Evolutionary conservation across 2,113 vertebrate species (phyloP).

Genomic region (Mustela lutreola): DNA sequence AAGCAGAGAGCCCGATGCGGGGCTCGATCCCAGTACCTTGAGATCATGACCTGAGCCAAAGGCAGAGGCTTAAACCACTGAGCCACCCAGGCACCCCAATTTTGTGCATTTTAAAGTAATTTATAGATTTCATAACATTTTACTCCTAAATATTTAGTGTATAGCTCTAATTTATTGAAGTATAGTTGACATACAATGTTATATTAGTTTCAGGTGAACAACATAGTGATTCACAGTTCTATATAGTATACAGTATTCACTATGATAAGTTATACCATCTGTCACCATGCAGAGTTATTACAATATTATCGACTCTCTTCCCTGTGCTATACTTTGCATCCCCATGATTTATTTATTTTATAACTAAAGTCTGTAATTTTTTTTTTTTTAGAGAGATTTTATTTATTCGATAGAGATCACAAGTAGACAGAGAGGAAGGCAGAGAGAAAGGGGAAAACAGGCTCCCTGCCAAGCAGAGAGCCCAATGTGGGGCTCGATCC

Average conservation of each 20-base stretch:
- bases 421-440: too few relatives aligned
- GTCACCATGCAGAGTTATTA: not conserved
- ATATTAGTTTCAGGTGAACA: not conserved
- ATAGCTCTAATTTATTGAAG: not conserved
- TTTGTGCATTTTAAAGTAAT: constrained; percentile 34
- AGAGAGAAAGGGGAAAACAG: too few relatives aligned
- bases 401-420: too few relatives aligned
- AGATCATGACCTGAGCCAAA: too few relatives aligned
- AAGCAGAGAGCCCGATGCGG: too few relatives aligned
- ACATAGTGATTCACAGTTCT: not conserved
- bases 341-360: not conserved
- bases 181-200: not conserved
- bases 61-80: too few relatives aligned
- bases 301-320: not conserved
- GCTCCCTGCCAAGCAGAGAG: too few relatives aligned
- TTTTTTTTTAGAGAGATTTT: too few relatives aligned
- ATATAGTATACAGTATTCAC: not conserved
- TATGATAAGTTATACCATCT: not conserved
- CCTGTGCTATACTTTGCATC: not conserved
- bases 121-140: not conserved
- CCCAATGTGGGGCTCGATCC: too few relatives aligned
- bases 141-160: not conserved
- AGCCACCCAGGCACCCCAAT: not conserved
- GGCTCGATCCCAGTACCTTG: too few relatives aligned
- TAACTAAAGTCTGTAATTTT: not conserved